Base-by-base conservation (phyloP, 2,888 invertebrate species). In the Ecliptopera silaceata region DNA sequence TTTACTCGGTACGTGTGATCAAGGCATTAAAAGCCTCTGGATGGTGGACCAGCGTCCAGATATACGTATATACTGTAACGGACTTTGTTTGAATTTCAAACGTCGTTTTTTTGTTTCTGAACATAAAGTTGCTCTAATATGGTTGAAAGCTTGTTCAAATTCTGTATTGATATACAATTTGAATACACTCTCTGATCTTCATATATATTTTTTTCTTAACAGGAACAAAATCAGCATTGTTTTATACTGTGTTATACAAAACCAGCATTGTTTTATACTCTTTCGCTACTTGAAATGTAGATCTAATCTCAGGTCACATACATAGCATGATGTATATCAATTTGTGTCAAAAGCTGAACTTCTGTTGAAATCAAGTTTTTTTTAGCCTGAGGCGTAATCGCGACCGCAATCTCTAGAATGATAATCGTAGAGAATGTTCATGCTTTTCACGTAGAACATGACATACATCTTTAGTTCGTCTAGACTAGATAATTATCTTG, bases 81-180 rank as follows among this genome's bases (percentile, higher is more conserved):
- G 66, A 72, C 71, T 75, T 64, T 60, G 60, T 75, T 75, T 72
- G 70, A 70, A 65, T 70, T 70, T 71, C 50, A 57, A 63, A 54
- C 49, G 58, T 44, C 47, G 47, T 61, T 67, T 66, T 60, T 64
- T 66, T 22, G 48, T 48, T 54, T 41, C 55, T 54, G 51, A 56
- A 26, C 6, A 26, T 8, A 1, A 26, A 60, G 60, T 52, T 60
- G 60, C 48, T 48, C 58, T 48, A 13, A 41, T 58, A 51, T 32
- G 53, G 42, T 55, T 20, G 44, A 55, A 48, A 34, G 43, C 50
- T 36, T 6, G 41, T 31, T 26, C 43, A 22, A 42, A 34, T 41
- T 42, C n/a, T n/a, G n/a, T 20, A 12, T 10, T 41, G 8, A 17
- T n/a, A 29, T 11, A 3, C 8, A 18, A 29, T 18, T 46, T 36